Conservation (phyloP, 2,888 invertebrate genomes). For the Syritta pipiens region DNA sequence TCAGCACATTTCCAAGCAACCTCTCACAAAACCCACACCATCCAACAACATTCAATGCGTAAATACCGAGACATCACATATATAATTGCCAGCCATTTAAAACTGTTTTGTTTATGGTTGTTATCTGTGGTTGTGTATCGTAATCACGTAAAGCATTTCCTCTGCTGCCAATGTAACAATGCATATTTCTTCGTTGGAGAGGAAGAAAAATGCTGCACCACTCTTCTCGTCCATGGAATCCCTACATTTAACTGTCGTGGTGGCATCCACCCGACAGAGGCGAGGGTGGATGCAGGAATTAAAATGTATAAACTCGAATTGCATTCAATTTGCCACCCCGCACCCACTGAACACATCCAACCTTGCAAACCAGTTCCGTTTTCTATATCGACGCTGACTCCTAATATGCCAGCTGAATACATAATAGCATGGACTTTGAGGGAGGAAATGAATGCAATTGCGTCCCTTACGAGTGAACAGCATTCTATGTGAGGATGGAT, state of each 20-base stretch:
- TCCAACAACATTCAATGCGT: slow-evolving; percentile 1
- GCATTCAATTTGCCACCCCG: slow-evolving; percentile 55
- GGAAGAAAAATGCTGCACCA: slow-evolving; percentile 12
- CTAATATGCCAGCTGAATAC: slow-evolving; percentile 67
- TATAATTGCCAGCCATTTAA: slow-evolving; percentile 57
- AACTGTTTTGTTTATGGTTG: slow-evolving; percentile 57
- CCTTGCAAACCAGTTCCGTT: slow-evolving; percentile 45
- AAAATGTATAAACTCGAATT: slow-evolving; percentile 60
- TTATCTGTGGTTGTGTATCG: slow-evolving; percentile 50
- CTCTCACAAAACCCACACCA: background rate
- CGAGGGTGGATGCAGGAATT: slow-evolving; percentile 48
- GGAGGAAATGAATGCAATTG: slow-evolving; percentile 66
- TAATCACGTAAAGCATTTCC: slow-evolving; percentile 59
- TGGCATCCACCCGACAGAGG: slow-evolving; percentile 9
- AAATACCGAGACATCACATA: slow-evolving; percentile 47
- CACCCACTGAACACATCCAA: slow-evolving; percentile 6
- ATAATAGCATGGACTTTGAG: slow-evolving; percentile 59
- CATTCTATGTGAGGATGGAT: slow-evolving; percentile 2
- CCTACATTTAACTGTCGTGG: slow-evolving; percentile 1
- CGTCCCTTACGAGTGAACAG: slow-evolving; percentile 50
- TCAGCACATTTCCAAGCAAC: slow-evolving; percentile 14
- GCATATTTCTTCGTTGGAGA: slow-evolving; percentile 27
- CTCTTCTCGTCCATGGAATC: slow-evolving; percentile 33
- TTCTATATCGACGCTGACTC: slow-evolving; percentile 63
- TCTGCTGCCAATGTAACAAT: slow-evolving; percentile 47